These are phyloP conservation scores for Globicephala melas DNA, from an alignment of 2,113 vertebrate genomes.

Conservation along the genomic window DNA sequence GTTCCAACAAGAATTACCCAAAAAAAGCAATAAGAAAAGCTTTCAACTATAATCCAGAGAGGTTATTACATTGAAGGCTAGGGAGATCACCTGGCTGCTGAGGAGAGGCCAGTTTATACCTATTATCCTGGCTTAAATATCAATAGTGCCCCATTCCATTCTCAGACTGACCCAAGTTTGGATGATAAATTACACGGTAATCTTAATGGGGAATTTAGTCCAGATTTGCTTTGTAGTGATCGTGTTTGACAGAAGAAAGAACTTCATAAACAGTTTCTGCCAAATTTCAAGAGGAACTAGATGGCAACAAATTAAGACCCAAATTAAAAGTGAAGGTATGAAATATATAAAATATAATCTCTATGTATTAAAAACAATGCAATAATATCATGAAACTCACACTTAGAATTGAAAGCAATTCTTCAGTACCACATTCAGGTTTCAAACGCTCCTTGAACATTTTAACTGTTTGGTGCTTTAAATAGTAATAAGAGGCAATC, in stretches of 20 bases:
- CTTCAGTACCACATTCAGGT: slow-evolving; percentile 87
- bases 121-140: not conserved
- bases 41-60: slow-evolving; percentile 7
- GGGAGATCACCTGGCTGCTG: not conserved
- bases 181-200: not conserved
- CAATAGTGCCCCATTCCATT: not conserved
- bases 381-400: slow-evolving; percentile 83
- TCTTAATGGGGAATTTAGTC: not conserved
- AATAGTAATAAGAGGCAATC: slow-evolving; percentile 96
- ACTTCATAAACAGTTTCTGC: not conserved
- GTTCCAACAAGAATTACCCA: not conserved
- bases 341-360: slow-evolving; percentile 37
- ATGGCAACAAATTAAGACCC: not conserved
- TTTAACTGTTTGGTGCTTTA: slow-evolving; percentile 93
- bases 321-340: slow-evolving; percentile 28
- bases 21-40: not conserved
- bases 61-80: not conserved
- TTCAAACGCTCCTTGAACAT: slow-evolving; percentile 94
- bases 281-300: slow-evolving; percentile 13
- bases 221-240: not conserved
- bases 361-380: not conserved
- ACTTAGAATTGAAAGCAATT: slow-evolving; percentile 92
- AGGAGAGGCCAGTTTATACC: not conserved
- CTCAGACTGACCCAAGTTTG: not conserved
- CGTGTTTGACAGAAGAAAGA: not conserved